Evolutionary conservation across 2,113 vertebrate genomes (phyloP).

Genomic region (Columba janthina): DNA sequence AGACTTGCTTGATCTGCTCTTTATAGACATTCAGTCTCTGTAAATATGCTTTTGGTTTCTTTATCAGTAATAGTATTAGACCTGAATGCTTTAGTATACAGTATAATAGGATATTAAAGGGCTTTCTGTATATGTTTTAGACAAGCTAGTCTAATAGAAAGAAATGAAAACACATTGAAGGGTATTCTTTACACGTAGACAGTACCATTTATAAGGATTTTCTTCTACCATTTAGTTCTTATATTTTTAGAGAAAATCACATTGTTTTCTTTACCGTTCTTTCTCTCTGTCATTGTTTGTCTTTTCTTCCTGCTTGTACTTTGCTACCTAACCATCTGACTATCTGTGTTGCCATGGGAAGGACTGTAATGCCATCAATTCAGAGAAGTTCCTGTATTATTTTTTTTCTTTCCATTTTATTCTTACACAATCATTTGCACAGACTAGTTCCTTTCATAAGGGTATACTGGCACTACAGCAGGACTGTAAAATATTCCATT

Average conservation of each 20-base stretch:
- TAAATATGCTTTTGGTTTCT: constrained; percentile 76
- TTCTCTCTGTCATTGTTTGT: not conserved
- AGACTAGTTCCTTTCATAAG: constrained; percentile 39
- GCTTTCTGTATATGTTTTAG: constrained; percentile 35
- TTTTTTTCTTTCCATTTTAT: not conserved
- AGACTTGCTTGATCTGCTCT: constrained; percentile 71
- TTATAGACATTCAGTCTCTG: constrained; percentile 72
- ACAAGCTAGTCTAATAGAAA: constrained; percentile 35
- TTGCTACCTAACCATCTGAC: constrained; percentile 35
- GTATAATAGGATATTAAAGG: constrained; percentile 61
- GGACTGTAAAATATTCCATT: constrained; percentile 7
- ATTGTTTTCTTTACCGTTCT: not conserved
- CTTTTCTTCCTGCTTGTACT: constrained; percentile 49
- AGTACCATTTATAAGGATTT: not conserved
- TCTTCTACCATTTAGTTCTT: not conserved
- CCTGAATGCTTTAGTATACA: constrained; percentile 56
- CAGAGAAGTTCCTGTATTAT: constrained; percentile 9
- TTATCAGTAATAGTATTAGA: constrained; percentile 72
- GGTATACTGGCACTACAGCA: not conserved
- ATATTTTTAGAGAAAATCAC: constrained; percentile 2
- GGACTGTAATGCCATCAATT: constrained; percentile 43
- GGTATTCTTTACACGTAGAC: constrained; percentile 4
- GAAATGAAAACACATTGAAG: constrained; percentile 14
- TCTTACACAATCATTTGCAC: constrained; percentile 37
- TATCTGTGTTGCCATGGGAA: constrained; percentile 63